A percentile compares a stretch with the other conserved stretches of the same genome.
Conservation (phyloP, 2,797 vertebrate species). For the Galaxias olidus region DNA sequence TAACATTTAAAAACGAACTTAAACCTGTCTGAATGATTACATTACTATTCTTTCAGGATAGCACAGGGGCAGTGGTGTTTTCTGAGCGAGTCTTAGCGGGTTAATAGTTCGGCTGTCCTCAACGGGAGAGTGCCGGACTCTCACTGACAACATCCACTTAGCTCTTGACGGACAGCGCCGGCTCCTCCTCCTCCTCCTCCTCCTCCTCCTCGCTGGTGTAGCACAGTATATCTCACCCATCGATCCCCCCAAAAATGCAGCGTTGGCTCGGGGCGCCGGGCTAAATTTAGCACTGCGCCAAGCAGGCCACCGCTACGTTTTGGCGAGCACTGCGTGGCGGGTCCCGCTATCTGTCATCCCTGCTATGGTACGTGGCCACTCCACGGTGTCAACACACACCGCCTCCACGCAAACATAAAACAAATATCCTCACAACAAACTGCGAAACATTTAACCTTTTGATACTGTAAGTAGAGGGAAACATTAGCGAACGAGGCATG, state of each 20-base stretch:
- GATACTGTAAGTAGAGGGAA: no score
- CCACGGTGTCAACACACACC: not conserved
- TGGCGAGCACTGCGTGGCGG: constrained; percentile 15
- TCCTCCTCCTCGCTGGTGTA: not conserved
- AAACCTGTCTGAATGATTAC: no score
- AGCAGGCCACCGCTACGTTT: constrained; percentile 13
- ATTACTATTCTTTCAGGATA: no score
- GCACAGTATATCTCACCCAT: not conserved
- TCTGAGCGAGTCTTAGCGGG: no score
- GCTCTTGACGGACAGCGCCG: constrained; percentile 13
- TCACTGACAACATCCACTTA: not conserved
- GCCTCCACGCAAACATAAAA: not conserved
- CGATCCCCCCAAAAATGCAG: constrained; percentile 14
- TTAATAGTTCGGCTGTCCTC: no score
- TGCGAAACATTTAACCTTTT: no score
- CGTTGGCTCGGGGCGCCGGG: constrained; percentile 13
- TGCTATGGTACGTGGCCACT: constrained; percentile 30
- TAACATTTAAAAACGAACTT: no score
- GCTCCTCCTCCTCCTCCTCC: constrained; percentile 4
- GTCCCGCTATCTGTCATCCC: constrained; percentile 18
- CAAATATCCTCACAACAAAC: no score
- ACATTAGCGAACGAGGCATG: no score
- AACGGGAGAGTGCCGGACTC: not conserved
- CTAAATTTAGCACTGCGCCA: constrained; percentile 31
- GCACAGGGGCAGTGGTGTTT: no score